phyloP scores from a whole-genome alignment of 1,140 invertebrate species.

The Drosophila tani region DNA sequence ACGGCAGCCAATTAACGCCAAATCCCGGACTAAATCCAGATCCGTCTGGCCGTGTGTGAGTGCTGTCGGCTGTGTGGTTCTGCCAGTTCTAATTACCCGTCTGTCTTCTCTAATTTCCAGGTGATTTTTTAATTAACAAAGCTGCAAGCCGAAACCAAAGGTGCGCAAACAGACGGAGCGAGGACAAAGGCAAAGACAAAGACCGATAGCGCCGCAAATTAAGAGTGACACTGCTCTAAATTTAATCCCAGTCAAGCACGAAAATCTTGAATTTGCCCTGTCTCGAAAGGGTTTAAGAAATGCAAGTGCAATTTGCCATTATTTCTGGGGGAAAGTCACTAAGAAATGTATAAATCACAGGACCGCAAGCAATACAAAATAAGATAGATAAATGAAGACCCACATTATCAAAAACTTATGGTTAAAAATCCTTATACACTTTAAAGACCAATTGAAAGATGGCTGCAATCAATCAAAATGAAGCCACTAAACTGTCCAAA shows the following conservation, averaged over 20 bases:
- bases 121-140: conserved; percentile 63
- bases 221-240: conserved; percentile 31
- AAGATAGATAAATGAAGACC: not conserved
- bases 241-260: conserved; percentile 7
- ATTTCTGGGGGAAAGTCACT: too few relatives aligned
- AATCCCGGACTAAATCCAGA: conserved; percentile 43
- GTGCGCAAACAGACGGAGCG: conserved; percentile 18
- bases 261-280: not conserved
- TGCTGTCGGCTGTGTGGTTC: conserved; percentile 7
- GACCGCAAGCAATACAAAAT: not conserved
- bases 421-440: too few relatives aligned
- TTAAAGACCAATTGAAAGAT: not conserved
- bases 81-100: conserved; percentile 68
- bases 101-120: conserved; percentile 55
- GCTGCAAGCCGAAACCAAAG: conserved; percentile 39
- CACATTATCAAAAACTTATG: too few relatives aligned
- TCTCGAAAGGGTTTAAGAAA: not conserved
- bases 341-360: too few relatives aligned
- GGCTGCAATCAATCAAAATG: conserved; percentile 16
- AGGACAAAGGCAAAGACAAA: conserved; percentile 2
- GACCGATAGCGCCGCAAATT: conserved; percentile 22
- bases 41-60: conserved; percentile 9
- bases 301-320: too few relatives aligned
- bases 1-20: conserved; percentile 66
- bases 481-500: conserved; percentile 2